A percentile compares a stretch with the other conserved stretches of the same genome.
Conservation (phyloP, 2,113 vertebrate species). For the Epinephelus lanceolatus region DNA sequence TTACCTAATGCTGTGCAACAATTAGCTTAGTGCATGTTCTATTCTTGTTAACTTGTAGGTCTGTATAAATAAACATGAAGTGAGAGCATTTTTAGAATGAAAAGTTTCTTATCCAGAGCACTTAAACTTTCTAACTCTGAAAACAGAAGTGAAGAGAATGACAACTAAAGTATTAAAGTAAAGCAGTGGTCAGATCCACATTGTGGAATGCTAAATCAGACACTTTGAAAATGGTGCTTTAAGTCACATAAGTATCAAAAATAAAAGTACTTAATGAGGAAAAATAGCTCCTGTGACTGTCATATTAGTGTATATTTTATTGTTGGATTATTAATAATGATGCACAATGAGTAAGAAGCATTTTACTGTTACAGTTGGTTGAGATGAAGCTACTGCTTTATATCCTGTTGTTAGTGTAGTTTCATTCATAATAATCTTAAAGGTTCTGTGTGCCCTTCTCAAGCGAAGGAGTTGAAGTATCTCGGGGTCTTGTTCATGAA, state of each 20-base stretch:
- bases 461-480: too few relatives aligned
- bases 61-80: neutral
- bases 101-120: conserved; percentile 5
- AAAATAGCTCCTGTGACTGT: neutral
- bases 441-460: too few relatives aligned
- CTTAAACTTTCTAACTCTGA: neutral
- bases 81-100: neutral
- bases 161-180: too few relatives aligned
- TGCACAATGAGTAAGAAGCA: neutral
- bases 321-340: neutral
- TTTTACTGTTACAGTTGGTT: neutral
- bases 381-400: neutral
- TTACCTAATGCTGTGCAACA: conserved; percentile 7
- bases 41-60: neutral
- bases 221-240: neutral
- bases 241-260: neutral
- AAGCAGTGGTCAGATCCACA: too few relatives aligned
- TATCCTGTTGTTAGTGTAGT: neutral
- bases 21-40: neutral
- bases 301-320: neutral
- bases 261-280: neutral
- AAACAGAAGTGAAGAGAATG: neutral
- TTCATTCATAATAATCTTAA: neutral
- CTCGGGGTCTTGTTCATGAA: too few relatives aligned
- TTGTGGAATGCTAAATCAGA: neutral